A percentile compares a stretch with the other conserved stretches of the same genome.
Conservation (phyloP, 1,140 invertebrate species). For the roundworm (Caenorhabditis elegans) region WBcel235 BX284605.5:7020001-7020500, state of each 20-base stretch:
- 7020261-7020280: conserved; percentile 8
- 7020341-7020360: not conserved
- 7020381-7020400: not conserved
- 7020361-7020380: not conserved
- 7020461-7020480: not conserved
- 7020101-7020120: too few species aligned
- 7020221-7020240: conserved; percentile 10
- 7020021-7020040: too few species aligned
- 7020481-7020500: not conserved
- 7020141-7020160: too few species aligned
- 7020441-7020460: not conserved
- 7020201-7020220: not conserved
- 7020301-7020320: conserved; percentile 2
- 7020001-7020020: too few species aligned
- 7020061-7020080: too few species aligned
- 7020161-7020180: not conserved
- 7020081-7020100: too few species aligned
- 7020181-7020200: not conserved
- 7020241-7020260: not conserved
- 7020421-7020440: too few species aligned
- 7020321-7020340: not conserved
- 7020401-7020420: not conserved
- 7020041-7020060: too few species aligned
- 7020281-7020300: not conserved
- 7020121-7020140: too few species aligned